These are phyloP conservation scores for Phyllotreta cruciferae DNA, from an alignment of 2,888 invertebrate species.

Conservation along the genomic window DNA sequence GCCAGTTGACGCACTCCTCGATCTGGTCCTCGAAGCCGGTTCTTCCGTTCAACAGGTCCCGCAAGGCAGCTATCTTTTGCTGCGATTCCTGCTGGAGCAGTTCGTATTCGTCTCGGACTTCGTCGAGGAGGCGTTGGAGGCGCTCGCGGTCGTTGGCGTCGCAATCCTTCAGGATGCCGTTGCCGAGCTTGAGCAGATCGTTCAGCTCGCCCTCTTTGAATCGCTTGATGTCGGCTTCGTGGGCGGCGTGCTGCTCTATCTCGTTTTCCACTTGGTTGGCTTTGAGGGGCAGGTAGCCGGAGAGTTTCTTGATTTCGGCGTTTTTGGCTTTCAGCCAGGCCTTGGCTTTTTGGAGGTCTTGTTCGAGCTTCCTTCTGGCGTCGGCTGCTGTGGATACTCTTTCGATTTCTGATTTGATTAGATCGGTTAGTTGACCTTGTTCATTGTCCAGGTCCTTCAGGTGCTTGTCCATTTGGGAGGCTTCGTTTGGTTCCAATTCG, in stretches of 20 bases:
- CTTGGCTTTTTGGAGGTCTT: constrained; percentile 78
- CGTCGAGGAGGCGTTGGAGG: constrained; percentile 71
- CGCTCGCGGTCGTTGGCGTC: constrained; percentile 72
- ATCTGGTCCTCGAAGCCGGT: constrained; percentile 83
- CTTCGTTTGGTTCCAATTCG: constrained; percentile 85
- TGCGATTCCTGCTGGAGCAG: constrained; percentile 75
- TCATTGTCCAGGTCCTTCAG: constrained; percentile 76
- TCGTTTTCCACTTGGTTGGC: constrained; percentile 84
- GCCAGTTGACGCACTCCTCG: constrained; percentile 84
- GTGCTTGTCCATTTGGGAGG: constrained; percentile 77
- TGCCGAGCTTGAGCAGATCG: constrained; percentile 78
- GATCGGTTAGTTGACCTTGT: constrained; percentile 75
- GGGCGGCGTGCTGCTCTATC: constrained; percentile 75
- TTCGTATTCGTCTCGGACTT: constrained; percentile 75
- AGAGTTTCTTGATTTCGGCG: constrained; percentile 76
- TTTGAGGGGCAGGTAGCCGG: constrained; percentile 80
- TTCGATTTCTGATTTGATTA: constrained; percentile 77
- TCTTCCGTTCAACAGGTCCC: constrained; percentile 77
- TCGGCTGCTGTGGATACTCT: constrained; percentile 73
- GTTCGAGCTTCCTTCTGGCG: constrained; percentile 78
- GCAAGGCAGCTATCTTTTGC: constrained; percentile 74
- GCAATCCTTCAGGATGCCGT: constrained; percentile 81
- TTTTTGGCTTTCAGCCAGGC: constrained; percentile 82
- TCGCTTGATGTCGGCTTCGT: constrained; percentile 77
- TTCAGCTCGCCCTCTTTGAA: constrained; percentile 78